Percentiles rank a stretch among this genome's conserved stretches.
Evolutionary conservation across 2,888 invertebrate genomes (phyloP).

Genomic region (Protodeltote pygarga): DNA sequence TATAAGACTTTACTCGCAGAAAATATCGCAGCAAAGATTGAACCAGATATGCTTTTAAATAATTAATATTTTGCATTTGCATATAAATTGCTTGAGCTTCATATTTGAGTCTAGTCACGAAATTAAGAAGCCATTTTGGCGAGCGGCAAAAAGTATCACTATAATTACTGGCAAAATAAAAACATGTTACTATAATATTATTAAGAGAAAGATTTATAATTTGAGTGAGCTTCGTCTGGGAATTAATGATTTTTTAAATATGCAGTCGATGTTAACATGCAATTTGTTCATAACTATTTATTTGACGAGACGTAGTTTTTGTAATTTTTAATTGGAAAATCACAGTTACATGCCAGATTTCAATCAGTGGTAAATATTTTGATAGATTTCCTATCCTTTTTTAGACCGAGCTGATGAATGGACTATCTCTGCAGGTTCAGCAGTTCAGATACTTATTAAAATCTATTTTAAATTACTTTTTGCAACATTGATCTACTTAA

Average conservation of each 20-base stretch:
- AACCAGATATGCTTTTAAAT: constrained; percentile 37
- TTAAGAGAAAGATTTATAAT: constrained; percentile 32
- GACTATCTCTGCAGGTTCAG: too few relatives aligned
- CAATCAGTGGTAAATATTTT: too few relatives aligned
- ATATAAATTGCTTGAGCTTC: constrained; percentile 43
- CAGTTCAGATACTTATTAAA: too few relatives aligned
- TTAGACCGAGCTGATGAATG: too few relatives aligned
- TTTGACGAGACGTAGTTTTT: constrained; percentile 7
- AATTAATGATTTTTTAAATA: constrained; percentile 24
- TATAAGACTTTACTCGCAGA: too few relatives aligned
- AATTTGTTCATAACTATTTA: constrained; percentile 20
- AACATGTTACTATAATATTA: constrained; percentile 34
- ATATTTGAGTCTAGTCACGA: constrained; percentile 41
- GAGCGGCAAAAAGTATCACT: constrained; percentile 27
- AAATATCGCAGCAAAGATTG: constrained; percentile 21
- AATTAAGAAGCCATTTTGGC: constrained; percentile 42
- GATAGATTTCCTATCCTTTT: too few relatives aligned
- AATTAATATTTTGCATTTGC: constrained; percentile 47
- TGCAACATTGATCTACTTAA: too few relatives aligned
- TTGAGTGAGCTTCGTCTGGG: constrained; percentile 13
- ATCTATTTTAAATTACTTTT: too few relatives aligned
- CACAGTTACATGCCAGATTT: too few relatives aligned
- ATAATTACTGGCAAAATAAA: constrained; percentile 42
- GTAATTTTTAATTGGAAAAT: constrained; percentile 4
- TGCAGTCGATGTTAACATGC: constrained; percentile 13